Conservation (phyloP, 2,888 invertebrate species). For the Phengaris arion region DNA sequence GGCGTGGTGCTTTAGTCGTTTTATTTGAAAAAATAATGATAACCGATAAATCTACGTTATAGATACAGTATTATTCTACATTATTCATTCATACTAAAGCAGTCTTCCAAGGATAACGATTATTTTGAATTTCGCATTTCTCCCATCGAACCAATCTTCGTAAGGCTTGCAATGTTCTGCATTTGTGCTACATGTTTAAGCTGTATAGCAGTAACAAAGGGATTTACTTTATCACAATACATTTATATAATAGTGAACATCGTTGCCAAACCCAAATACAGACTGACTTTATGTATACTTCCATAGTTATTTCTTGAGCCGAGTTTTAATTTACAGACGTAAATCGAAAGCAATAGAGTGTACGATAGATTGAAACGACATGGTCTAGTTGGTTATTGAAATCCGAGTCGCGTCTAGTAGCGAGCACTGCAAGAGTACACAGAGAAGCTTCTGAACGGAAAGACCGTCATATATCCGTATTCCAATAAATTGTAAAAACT, state of each 20-base stretch:
- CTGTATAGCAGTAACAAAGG: constrained; percentile 26
- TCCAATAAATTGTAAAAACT: neutral
- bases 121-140: constrained; percentile 45
- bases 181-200: constrained; percentile 21
- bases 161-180: constrained; percentile 25
- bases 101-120: constrained; percentile 68
- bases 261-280: constrained; percentile 74
- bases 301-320: constrained; percentile 57
- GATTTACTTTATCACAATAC: constrained; percentile 34
- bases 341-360: constrained; percentile 25
- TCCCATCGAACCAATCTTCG: constrained; percentile 27
- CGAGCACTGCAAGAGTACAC: neutral
- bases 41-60: constrained; percentile 47
- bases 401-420: constrained; percentile 11
- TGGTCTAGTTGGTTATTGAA: constrained; percentile 21
- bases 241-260: constrained; percentile 56
- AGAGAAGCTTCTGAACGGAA: neutral
- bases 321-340: constrained; percentile 45
- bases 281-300: constrained; percentile 75
- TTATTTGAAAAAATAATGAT: constrained; percentile 63
- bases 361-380: constrained; percentile 21
- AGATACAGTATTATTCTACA: constrained; percentile 64
- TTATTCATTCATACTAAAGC: constrained; percentile 61
- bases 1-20: constrained; percentile 71
- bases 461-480: neutral